A percentile compares a stretch with the other conserved stretches of the same genome.
These are phyloP conservation scores for Eugnorisma glareosa DNA, from an alignment of 2,888 invertebrate species.

Conservation along the genomic window DNA sequence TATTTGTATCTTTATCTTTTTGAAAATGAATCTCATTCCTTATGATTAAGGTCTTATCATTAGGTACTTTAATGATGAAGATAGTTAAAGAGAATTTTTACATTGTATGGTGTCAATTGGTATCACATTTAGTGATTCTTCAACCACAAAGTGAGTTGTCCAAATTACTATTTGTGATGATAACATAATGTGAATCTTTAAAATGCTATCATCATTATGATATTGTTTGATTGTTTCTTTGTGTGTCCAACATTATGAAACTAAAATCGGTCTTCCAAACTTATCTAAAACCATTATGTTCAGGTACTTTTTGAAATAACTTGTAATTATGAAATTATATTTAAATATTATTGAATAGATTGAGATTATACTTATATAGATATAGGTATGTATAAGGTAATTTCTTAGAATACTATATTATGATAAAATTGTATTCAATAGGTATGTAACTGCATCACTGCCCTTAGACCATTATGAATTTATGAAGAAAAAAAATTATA, in stretches of 20 bases:
- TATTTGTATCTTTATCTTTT: constrained; percentile 1
- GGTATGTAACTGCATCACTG: constrained; percentile 32
- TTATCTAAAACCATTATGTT: background rate
- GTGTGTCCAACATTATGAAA: constrained; percentile 8
- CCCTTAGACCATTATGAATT: constrained; percentile 12
- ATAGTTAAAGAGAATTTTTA: background rate
- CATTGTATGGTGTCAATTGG: background rate
- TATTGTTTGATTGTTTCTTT: constrained; percentile 4
- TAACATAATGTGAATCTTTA: constrained; percentile 14
- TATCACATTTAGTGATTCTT: constrained; percentile 5
- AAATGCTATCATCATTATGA: constrained; percentile 11
- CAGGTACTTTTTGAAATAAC: background rate
- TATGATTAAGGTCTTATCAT: constrained; percentile 12
- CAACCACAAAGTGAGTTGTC: constrained; percentile 39
- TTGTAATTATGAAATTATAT: constrained; percentile 17
- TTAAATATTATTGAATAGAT: constrained; percentile 3
- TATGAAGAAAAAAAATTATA: background rate
- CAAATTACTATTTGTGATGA: constrained; percentile 20
- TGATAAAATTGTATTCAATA: constrained; percentile 38
- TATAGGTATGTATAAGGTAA: background rate
- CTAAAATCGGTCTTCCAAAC: constrained; percentile 21
- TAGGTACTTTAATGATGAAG: constrained; percentile 25
- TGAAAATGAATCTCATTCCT: constrained; percentile 12
- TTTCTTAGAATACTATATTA: background rate
- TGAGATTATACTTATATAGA: constrained; percentile 11